Base-by-base conservation (phyloP, 2,113 vertebrate species). In the Elgaria multicarinata region DNA sequence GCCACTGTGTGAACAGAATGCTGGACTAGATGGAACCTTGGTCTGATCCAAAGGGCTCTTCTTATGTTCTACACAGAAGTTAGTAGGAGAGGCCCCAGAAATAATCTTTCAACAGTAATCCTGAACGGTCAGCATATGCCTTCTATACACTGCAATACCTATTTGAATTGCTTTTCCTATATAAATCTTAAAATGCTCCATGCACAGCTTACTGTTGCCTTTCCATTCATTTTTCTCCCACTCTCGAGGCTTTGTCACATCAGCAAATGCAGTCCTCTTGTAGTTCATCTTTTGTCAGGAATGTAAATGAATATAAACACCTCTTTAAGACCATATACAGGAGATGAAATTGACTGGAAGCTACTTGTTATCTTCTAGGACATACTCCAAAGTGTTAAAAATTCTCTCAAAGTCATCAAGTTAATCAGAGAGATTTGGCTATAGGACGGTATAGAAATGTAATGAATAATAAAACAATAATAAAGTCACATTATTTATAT, bases 241-340 rank as follows among this genome's bases (percentile, higher is more conserved):
- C 50, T 36, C 42, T 62, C 42, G 31, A 33, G 20, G 55, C n/a
- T 53, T 14, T 46, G 64, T 74, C 91, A 82, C 83, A 64, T 71
- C 64, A 94, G 55, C 42, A 93, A 76, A 55, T 62, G 58, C 62
- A 87, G 39, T 1, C 85, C 24, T n/a, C 67, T 82, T 75, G n/a
- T 78, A 0, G 24, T 72, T 81, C 14, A 20, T n/a, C 53, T 81
- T 86, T n/a, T 80, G 20, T 22, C 53, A 58, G 4, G 71, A 50
- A 76, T 3, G 12, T 2, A 39, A 18, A 16, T 78, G 75, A 88
- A 26, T 44, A 62, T 42, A 75, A 92, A 78, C 0, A 1, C 36
- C 58, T 26, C 4, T 42, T 67, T n/a, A 77, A 78, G 42, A 80
- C 46, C 24, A 2, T 18, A 86, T 83, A 62, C 2, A 18, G 6